phyloP scores from a whole-genome alignment of 2,797 vertebrate species.

The Microcaecilia unicolor region DNA sequence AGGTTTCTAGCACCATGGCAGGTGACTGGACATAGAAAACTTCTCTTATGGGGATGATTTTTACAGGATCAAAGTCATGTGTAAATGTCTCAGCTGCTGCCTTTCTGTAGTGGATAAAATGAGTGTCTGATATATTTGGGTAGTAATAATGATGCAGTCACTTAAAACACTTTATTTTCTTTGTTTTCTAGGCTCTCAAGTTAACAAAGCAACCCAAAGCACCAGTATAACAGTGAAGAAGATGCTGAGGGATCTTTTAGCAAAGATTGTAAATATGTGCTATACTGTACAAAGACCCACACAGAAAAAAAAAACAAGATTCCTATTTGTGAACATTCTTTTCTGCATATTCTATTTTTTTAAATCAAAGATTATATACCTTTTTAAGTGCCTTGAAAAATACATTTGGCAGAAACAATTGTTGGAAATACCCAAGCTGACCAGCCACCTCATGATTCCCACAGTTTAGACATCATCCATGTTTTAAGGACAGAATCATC shows the following conservation, averaged over 20 bases:
- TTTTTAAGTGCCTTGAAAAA: slow-evolving; percentile 67
- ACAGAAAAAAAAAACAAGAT: slow-evolving; percentile 35
- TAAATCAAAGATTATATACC: slow-evolving; percentile 41
- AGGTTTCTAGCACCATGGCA: too few species aligned
- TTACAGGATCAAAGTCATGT: too few species aligned
- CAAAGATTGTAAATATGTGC: slow-evolving; percentile 50
- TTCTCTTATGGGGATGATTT: too few species aligned
- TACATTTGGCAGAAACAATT: slow-evolving; percentile 40
- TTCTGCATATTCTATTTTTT: slow-evolving; percentile 66
- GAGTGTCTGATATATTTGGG: too few species aligned
- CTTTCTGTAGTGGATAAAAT: too few species aligned
- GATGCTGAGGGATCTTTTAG: not conserved
- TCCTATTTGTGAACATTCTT: slow-evolving; percentile 52
- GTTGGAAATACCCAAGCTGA: slow-evolving; percentile 45
- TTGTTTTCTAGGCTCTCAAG: slow-evolving; percentile 53
- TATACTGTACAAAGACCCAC: slow-evolving; percentile 45
- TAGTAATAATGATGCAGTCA: too few species aligned
- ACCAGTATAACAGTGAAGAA: slow-evolving; percentile 38
- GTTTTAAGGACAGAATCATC: too few species aligned
- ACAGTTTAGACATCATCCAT: too few species aligned
- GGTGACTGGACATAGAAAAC: too few species aligned
- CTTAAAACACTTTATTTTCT: slow-evolving; percentile 12
- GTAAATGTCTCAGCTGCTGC: too few species aligned
- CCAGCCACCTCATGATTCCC: too few species aligned
- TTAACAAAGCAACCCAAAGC: slow-evolving; percentile 56